Base-by-base conservation (phyloP, 2,113 vertebrate genomes). In the Xenotilapia longispinis region DNA sequence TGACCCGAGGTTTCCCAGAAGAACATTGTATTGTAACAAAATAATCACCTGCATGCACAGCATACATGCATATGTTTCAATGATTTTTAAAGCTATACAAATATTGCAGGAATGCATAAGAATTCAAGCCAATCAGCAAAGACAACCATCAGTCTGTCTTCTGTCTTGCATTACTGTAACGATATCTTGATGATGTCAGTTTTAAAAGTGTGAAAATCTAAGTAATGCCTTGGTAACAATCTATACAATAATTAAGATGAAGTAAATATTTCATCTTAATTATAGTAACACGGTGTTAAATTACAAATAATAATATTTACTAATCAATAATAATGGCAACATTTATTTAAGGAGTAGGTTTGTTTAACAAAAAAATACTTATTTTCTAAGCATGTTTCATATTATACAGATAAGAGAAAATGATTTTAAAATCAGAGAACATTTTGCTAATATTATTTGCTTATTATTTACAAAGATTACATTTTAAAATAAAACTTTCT, bases 391-490 rank as follows among this genome's bases (percentile, higher is more conserved):
- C 45, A 26, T 26, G 13, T 45, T 73, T 73, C 14, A 42, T 45
- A 17, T 73, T 45, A 45, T 73, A 26, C 7, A 45, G 38, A 26
- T 73, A 45, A 15, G 68, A 26, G 5, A 68, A 40, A 68, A 68
- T 21, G 21, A 40, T 33, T 65, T 65, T 65, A 65, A 65, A 65
- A 38, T 65, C 0, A 0, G 60, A n/a, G 33, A 65, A 65, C 1
- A 38, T 21, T 0, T 65, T 38, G 33, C 60, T 38, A 38, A 38
- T 38, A 65, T 2, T 38, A 38, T 65, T 65, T 65, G 17, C 1
- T 65, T 13, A 38, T 65, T 38, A 65, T 38, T 65, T 38, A 7
- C 0, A 65, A 38, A 21, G 60, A 65, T 38, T 2, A n/a, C 33
- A 12, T 38, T 65, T 65, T 65, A 2, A 65, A 65, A n/a, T 38